Base-by-base conservation (phyloP, 2,888 invertebrate genomes). In the Lysandra coridon region DNA sequence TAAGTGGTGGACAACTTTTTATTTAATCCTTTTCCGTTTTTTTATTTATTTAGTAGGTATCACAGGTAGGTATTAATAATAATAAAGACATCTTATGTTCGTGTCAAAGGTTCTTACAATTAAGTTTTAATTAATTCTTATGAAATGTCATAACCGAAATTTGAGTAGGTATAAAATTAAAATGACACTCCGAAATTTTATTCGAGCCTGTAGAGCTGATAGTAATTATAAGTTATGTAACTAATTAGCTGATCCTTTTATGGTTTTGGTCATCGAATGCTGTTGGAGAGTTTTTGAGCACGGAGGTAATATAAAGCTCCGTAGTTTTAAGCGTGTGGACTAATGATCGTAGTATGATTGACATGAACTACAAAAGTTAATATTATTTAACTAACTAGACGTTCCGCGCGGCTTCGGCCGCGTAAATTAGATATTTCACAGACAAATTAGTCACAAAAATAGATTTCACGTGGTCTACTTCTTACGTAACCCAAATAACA, bases 201-300 rank as follows among this genome's bases (percentile, higher is more conserved):
- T 69, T 69, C 64, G 7, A 2, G 23, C n/a, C 60, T 60, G 60
- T 17, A 40, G 40, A 40, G 40, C 40, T 40, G 40, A 6, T 6
- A 6, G 40, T 40, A 37, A 4, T 44, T 44, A 10, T 44, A 49
- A 23, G 62, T 62, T 62, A 62, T 37, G 69, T 4, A 17, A 37
- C 4, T 69, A 69, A 69, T 69, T 69, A 33, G 33, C 33, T 37
- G 17, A 33, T 69, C 69, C 69, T 37, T 69, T 69, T 69, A 69
- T 33, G 33, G 69, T 69, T 37, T 33, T 4, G n/a, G 30, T 64
- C 30, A 37, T 14, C 17, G 33, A 23, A 12, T 30, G 30, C 23
- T 64, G 30, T 64, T 64, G 64, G 30, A 7, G n/a, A 62, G n/a
- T 62, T n/a, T n/a, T 60, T 14, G 4, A n/a, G 23, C 23, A 23